phyloP scores from a whole-genome alignment of 2,113 vertebrate genomes.

The Alaudala cheleensis region DNA sequence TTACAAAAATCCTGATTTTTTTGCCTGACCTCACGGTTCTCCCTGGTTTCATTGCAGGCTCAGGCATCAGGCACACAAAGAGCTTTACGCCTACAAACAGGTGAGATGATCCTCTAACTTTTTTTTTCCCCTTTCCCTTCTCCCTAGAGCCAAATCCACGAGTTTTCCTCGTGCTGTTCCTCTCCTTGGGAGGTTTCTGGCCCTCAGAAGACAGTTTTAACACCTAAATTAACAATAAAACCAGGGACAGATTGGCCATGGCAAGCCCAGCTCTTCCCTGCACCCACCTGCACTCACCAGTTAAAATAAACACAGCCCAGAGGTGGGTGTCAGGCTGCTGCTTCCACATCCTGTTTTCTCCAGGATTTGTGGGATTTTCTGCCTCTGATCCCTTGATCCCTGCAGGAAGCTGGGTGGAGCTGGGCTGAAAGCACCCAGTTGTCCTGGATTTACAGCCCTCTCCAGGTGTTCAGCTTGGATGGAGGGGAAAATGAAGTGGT shows the following conservation, averaged over 20 bases:
- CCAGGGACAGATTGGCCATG: no score
- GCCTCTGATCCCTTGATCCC: accelerated
- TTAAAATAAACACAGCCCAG: background rate
- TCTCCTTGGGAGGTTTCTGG: background rate
- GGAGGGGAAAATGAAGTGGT: background rate
- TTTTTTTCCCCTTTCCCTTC: background rate
- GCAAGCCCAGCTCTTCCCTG: background rate
- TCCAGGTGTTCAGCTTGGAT: background rate
- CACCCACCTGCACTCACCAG: background rate
- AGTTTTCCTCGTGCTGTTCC: background rate
- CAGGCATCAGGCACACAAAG: conserved; percentile 97
- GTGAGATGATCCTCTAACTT: conserved; percentile 64
- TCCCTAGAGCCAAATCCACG: background rate
- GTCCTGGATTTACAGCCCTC: background rate
- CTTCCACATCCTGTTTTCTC: background rate
- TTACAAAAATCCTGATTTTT: background rate
- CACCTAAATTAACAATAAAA: no score
- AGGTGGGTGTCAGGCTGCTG: background rate
- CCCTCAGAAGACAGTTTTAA: background rate
- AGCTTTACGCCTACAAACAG: conserved; percentile 99
- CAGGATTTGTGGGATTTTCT: background rate
- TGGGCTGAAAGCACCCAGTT: background rate
- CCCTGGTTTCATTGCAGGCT: conserved; percentile 80
- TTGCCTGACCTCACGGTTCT: background rate
- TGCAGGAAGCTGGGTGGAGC: background rate